Percentiles rank a stretch among this genome's conserved stretches.
phyloP scores from a whole-genome alignment of 2,888 invertebrate species.

The Diabrotica balteata region DNA sequence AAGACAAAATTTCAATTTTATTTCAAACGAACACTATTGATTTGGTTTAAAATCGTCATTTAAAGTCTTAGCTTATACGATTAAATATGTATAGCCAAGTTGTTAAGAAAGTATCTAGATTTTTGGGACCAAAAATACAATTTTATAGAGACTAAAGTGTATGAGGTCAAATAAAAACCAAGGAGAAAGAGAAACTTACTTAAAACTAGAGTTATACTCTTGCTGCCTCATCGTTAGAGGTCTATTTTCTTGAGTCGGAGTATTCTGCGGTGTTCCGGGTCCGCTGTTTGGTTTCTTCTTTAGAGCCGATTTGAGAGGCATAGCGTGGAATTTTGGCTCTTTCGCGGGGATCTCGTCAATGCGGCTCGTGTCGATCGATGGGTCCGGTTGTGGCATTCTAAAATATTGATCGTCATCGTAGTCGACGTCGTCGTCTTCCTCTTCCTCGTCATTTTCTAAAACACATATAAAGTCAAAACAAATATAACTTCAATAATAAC shows the following conservation, averaged over 20 bases:
- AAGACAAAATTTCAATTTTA: no score
- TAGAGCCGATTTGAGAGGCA: conserved; percentile 90
- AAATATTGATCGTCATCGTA: conserved; percentile 65
- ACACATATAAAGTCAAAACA: conserved; percentile 2
- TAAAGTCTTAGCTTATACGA: no score
- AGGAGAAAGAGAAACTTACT: conserved; percentile 66
- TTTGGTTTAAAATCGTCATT: no score
- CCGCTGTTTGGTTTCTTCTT: conserved; percentile 79
- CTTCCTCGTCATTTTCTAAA: conserved; percentile 31
- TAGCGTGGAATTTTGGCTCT: conserved; percentile 76
- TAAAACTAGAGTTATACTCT: conserved; percentile 76
- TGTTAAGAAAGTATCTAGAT: no score
- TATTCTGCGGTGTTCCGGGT: conserved; percentile 71
- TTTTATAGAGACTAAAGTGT: no score
- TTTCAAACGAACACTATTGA: no score
- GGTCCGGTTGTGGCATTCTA: conserved; percentile 69
- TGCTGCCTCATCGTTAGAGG: conserved; percentile 67
- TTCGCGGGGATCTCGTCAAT: conserved; percentile 93
- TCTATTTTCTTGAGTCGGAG: conserved; percentile 76
- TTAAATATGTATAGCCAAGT: no score
- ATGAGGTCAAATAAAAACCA: no score
- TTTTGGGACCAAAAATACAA: no score
- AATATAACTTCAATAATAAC: no score
- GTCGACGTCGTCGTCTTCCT: conserved; percentile 54
- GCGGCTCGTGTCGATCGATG: conserved; percentile 79